phyloP scores from a whole-genome alignment of 2,113 vertebrate species.

The Mormyrus iriodes region DNA sequence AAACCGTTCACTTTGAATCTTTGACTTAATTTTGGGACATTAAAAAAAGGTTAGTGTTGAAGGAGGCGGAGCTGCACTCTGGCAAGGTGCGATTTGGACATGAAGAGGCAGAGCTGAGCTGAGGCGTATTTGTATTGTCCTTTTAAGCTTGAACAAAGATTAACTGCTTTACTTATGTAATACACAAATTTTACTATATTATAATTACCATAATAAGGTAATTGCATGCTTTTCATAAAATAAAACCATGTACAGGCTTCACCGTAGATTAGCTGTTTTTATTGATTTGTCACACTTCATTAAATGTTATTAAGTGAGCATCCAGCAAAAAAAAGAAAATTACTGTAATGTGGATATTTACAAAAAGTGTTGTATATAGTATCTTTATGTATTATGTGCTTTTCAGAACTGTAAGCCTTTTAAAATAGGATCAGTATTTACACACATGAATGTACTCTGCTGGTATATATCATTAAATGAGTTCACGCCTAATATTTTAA shows the following conservation, averaged over 20 bases:
- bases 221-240: not conserved
- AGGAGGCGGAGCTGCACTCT: not conserved
- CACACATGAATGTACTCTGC: not conserved
- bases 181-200: not conserved
- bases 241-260: no score
- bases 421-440: not conserved
- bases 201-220: not conserved
- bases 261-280: no score
- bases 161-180: not conserved
- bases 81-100: not conserved
- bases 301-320: not conserved
- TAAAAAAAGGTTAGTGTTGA: no score
- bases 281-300: no score
- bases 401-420: not conserved
- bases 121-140: not conserved
- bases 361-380: not conserved
- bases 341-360: not conserved
- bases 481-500: conserved; percentile 7
- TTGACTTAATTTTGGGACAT: no score
- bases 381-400: not conserved
- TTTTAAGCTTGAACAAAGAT: not conserved
- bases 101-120: no score
- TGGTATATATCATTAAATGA: not conserved
- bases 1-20: no score
- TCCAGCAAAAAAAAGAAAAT: not conserved